Percentiles rank a stretch among this genome's conserved stretches.
These are phyloP conservation scores for Poecilia gillii DNA, from an alignment of 2,797 vertebrate species.

Conservation along the genomic window DNA sequence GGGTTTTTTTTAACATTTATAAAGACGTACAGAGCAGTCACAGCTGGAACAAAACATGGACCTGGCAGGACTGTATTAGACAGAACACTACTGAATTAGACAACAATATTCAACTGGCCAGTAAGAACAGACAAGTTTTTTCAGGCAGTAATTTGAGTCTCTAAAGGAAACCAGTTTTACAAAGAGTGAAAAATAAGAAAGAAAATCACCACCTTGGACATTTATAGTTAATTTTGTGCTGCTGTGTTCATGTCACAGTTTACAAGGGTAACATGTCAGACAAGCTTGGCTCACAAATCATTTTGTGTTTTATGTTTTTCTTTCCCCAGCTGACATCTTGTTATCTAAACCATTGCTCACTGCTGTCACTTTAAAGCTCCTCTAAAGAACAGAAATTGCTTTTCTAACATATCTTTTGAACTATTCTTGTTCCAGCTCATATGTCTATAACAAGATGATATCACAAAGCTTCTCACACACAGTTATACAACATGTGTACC, in stretches of 20 bases:
- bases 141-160: neutral
- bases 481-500: neutral
- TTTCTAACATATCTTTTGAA: neutral
- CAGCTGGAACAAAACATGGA: neutral
- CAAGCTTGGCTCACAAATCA: neutral
- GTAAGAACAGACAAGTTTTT: neutral
- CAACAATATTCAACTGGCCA: neutral
- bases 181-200: neutral
- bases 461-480: neutral
- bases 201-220: neutral
- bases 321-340: slow-evolving; percentile 1
- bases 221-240: neutral
- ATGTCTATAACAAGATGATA: neutral
- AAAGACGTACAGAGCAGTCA: neutral
- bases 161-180: neutral
- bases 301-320: neutral
- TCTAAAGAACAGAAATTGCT: neutral
- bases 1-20: neutral
- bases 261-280: neutral
- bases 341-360: neutral
- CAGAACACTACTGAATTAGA: neutral
- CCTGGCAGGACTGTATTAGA: neutral
- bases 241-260: neutral
- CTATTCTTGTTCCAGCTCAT: neutral
- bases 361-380: neutral